Base-by-base conservation (phyloP, 1,140 invertebrate species). In the Ceratina japonica region DNA sequence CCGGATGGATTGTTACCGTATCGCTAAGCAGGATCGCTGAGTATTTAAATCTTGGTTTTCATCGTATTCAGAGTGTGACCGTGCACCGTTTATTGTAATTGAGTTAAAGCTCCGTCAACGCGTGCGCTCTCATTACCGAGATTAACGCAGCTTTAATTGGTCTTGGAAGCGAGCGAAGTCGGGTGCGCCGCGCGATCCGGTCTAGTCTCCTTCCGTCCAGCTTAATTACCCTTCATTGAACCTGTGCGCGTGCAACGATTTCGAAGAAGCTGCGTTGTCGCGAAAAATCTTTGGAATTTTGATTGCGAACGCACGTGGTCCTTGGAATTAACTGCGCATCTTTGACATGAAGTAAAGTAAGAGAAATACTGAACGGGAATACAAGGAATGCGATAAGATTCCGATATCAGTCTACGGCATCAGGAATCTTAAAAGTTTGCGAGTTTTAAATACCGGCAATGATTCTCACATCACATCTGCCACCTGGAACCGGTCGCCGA, bases 41-140 rank as follows among this genome's bases (percentile, higher is more conserved):
- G 56, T 89, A 87, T 88, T 88, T 83, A 87, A 89, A 90, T 86
- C 56, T 76, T 61, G 79, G 81, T 78, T 88, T 88, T 83, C 86
- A 78, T 87, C 79, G 87, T 80, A 92, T 91, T 84, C 81, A 88
- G 91, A 92, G 85, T 91, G 89, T 91, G 89, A 91, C 90, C 80
- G 79, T 81, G 71, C 85, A 81, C 78, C 69, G 79, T 83, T 85
- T 87, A 87, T 87, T 83, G 62, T 81, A 80, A 86, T 86, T 64
- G 76, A 79, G 65, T 82, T 71, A 86, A 79, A 81, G 69, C 76
- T 80, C 83, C 83, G 83, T 87, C 87, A 79, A 70, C 73, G 75
- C 58, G 58, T 58, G 59, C 56, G 79, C 31, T 72, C 84, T 84
- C 73, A 83, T 87, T 83, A 80, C 52, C 27, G 69, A 79, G 82